Evolutionary conservation across 2,888 invertebrate species (phyloP).

Genomic region (Willowsia nigromaculata): DNA sequence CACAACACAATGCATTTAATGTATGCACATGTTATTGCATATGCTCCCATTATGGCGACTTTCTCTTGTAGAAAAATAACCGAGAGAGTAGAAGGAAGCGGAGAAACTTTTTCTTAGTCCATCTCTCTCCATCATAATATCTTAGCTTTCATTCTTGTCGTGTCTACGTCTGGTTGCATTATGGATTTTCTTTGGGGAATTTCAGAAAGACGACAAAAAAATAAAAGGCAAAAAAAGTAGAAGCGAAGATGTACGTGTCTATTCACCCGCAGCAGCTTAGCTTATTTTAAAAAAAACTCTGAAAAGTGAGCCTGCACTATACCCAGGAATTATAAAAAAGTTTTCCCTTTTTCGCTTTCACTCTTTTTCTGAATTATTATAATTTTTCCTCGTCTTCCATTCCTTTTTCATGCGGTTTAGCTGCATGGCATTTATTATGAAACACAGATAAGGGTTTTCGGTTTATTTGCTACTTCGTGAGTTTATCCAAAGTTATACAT

Average conservation of each 20-base stretch:
- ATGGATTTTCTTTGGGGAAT: slow-evolving; percentile 61
- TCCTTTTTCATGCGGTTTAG: neutral
- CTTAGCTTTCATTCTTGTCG: neutral
- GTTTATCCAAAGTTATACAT: neutral
- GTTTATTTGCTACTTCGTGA: neutral
- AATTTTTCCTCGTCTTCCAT: neutral
- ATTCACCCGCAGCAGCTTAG: neutral
- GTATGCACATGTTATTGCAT: no score
- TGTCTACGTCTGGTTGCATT: slow-evolving; percentile 44
- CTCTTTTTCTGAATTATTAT: neutral
- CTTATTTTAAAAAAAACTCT: neutral
- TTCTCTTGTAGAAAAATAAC: no score
- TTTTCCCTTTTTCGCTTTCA: neutral
- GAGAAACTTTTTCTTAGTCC: slow-evolving; percentile 10
- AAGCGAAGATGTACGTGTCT: neutral
- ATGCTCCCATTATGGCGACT: no score
- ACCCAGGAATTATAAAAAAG: neutral
- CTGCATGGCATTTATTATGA: neutral
- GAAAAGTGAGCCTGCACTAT: neutral
- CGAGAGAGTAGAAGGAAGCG: neutral
- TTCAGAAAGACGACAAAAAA: neutral
- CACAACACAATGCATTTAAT: no score
- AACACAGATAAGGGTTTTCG: neutral
- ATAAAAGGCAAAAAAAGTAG: neutral
- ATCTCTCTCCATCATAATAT: neutral